Evolutionary conservation across 2,888 invertebrate genomes (phyloP), one percentile per base, ranked within the genome.

Genomic region (Noctua janthe): DNA sequence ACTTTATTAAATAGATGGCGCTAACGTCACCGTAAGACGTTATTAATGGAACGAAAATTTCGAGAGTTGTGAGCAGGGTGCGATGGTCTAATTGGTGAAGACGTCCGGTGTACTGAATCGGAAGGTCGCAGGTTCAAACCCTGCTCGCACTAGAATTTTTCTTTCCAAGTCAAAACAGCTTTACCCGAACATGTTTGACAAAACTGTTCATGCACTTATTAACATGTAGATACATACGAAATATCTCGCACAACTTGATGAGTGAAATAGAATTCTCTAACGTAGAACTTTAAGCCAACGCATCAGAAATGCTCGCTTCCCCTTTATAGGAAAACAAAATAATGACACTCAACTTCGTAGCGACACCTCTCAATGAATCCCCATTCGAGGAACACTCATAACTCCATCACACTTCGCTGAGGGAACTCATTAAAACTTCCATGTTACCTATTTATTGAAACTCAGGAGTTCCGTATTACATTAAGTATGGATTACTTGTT

Each of bases 391-490:
- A 17, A 71, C 66, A 66, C 56, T 59, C 71, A 59, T 76, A 82
- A 78, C 70, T 67, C 59, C 39, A 17, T 62, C 39, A 67, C 54
- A 71, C 72, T 75, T 69, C 67, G 70, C 71, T 71, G 15, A 71
- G 51, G 62, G n/a, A 78, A 87, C 78, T 87, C 88, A 72, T 82
- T 88, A 86, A 80, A 87, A 87, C 78, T 87, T 88, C 13, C 62
- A 66, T 71, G 69, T 78, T 75, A 56, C 49, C 29, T 49, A 87
- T 82, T 88, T 72, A 78, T 59, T 77, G 74, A 71, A 80, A 76
- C 69, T 56, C 49, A 23, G 35, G 29, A 74, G 75, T 75, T 56
- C 43, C 56, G 5, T 39, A 39, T 69, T 51, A 74, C 35, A 62
- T 72, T 70, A 76, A 67, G 74, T 80, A 67, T 62, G 47, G 64